A percentile compares a stretch with the other conserved stretches of the same genome.
These are phyloP conservation scores for Zosterops borbonicus DNA, from an alignment of 2,113 vertebrate genomes.

Conservation along the genomic window DNA sequence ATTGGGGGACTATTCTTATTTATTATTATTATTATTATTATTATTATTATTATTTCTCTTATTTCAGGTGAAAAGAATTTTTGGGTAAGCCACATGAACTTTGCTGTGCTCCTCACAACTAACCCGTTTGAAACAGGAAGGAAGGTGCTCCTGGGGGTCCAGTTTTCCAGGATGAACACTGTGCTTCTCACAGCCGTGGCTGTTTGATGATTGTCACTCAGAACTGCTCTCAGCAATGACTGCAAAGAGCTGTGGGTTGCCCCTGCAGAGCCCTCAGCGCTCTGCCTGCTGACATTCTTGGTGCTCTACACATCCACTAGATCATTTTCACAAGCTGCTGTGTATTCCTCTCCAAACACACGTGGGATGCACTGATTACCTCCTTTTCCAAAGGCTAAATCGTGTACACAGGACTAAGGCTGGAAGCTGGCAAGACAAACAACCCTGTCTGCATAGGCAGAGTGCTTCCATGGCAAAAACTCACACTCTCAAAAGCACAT, in stretches of 20 bases:
- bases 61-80: background rate
- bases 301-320: background rate
- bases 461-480: background rate
- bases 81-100: background rate
- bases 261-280: background rate
- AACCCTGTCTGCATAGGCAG: background rate
- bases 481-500: slow-evolving; percentile 16
- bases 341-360: background rate
- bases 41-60: background rate
- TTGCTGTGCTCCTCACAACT: background rate
- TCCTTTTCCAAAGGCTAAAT: background rate
- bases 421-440: background rate
- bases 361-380: background rate
- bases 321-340: background rate
- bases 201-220: background rate
- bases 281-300: background rate
- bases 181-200: background rate
- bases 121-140: background rate
- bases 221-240: background rate
- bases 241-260: background rate
- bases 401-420: background rate
- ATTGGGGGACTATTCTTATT: background rate
- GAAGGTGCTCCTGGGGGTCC: background rate
- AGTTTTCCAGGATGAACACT: background rate
- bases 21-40: too few species aligned